Evolutionary conservation across 2,888 invertebrate species (phyloP).

Genomic region (Eumacrocentrus americanus): DNA sequence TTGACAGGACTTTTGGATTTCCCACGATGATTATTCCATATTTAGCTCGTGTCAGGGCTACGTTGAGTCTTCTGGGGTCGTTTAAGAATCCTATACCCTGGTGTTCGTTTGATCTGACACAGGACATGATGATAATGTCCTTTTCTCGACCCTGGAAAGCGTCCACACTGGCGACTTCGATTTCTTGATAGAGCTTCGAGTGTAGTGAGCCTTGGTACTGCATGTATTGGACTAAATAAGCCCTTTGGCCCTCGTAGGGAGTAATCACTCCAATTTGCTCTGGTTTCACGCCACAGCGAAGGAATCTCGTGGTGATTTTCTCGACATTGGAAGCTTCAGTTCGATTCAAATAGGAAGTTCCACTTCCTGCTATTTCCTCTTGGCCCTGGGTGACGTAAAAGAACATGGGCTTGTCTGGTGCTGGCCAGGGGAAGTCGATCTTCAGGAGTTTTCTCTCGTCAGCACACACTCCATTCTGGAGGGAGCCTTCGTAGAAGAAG

Average conservation of each 20-base stretch:
- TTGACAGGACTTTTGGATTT: constrained; percentile 97
- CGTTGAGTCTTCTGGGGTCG: constrained; percentile 96
- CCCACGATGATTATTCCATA: constrained; percentile 98
- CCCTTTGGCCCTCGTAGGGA: constrained; percentile 98
- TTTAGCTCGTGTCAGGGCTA: constrained; percentile 95
- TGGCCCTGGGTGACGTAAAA: constrained; percentile 98
- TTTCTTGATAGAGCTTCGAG: constrained; percentile 95
- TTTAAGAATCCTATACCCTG: constrained; percentile 99
- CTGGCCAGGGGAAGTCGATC: constrained; percentile 98
- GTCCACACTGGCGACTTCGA: constrained; percentile 99
- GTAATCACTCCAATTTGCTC: constrained; percentile 99
- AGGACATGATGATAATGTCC: constrained; percentile 98
- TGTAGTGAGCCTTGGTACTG: constrained; percentile 97
- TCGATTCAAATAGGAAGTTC: constrained; percentile 97
- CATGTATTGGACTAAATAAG: constrained; percentile 98
- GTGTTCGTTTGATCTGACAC: constrained; percentile 97
- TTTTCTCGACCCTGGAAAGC: constrained; percentile 99
- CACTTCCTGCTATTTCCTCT: constrained; percentile 98
- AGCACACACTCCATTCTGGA: constrained; percentile 98
- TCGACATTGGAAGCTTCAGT: constrained; percentile 99
- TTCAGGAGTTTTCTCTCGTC: constrained; percentile 89
- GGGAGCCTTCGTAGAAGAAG: constrained; percentile 98
- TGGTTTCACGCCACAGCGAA: constrained; percentile 93
- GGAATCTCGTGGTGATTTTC: constrained; percentile 93
- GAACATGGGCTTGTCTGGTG: constrained; percentile 96